phyloP scores from a whole-genome alignment of 2,888 invertebrate species.

The Ethmia dodecea region DNA sequence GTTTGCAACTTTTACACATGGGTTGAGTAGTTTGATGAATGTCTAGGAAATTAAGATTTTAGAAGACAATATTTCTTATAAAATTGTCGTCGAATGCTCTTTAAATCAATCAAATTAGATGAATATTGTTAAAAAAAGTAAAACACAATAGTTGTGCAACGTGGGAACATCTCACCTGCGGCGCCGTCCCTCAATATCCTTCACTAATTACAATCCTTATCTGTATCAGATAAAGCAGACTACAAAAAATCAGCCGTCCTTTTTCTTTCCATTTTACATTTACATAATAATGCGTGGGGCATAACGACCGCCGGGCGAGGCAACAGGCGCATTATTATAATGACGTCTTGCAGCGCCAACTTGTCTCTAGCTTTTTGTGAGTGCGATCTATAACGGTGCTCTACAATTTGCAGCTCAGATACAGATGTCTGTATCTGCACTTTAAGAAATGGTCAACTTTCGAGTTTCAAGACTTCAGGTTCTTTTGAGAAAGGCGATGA shows the following conservation, averaged over 20 bases:
- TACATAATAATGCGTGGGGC: conserved; percentile 72
- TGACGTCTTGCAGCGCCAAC: conserved; percentile 38
- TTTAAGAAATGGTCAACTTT: background rate
- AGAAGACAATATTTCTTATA: too few species aligned
- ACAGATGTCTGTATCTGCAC: too few species aligned
- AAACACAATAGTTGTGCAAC: conserved; percentile 35
- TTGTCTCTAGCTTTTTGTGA: conserved; percentile 41
- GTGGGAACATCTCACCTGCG: conserved; percentile 61
- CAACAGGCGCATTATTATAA: conserved; percentile 57
- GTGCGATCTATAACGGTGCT: background rate
- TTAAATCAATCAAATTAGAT: too few species aligned
- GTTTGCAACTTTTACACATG: too few species aligned
- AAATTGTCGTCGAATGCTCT: too few species aligned
- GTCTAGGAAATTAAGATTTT: too few species aligned
- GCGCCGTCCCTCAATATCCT: conserved; percentile 39
- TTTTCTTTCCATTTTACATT: conserved; percentile 67
- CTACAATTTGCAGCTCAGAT: background rate
- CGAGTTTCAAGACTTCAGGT: background rate
- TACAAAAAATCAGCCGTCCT: conserved; percentile 49
- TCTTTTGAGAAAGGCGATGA: background rate
- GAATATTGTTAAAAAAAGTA: too few species aligned
- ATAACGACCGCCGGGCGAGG: conserved; percentile 54
- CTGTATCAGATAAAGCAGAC: conserved; percentile 59
- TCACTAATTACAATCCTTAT: conserved; percentile 67
- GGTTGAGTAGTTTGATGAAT: too few species aligned